Percentiles rank a stretch among this genome's conserved stretches.
Conservation (phyloP, 2,888 invertebrate genomes). For the Caenorhabditis sp. region DNA sequence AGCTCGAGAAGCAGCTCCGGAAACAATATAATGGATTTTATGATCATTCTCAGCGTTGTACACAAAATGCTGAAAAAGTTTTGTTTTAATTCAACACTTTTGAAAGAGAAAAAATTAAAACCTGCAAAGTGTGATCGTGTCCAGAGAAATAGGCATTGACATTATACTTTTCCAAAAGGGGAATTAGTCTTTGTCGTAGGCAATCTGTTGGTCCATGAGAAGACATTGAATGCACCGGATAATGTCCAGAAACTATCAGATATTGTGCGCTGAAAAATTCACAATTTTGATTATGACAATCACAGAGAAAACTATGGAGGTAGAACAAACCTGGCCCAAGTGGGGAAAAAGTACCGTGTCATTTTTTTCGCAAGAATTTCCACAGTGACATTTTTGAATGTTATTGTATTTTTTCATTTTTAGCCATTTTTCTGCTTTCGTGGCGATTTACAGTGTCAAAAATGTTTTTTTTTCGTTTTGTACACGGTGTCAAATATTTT, state of each 20-base stretch:
- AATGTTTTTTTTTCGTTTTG: too few relatives aligned
- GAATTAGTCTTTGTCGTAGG: slow-evolving; percentile 71
- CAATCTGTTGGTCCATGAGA: slow-evolving; percentile 74
- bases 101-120: slow-evolving; percentile 21
- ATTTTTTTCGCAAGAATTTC: too few relatives aligned
- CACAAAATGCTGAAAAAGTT: slow-evolving; percentile 40
- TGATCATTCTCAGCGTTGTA: slow-evolving; percentile 49
- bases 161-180: slow-evolving; percentile 72
- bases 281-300: too few relatives aligned
- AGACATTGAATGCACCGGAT: slow-evolving; percentile 73
- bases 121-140: slow-evolving; percentile 74
- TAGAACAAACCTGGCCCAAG: too few relatives aligned
- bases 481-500: too few relatives aligned
- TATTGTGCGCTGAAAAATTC: slow-evolving; percentile 72
- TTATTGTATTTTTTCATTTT: too few relatives aligned
- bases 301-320: too few relatives aligned
- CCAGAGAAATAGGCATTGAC: slow-evolving; percentile 74
- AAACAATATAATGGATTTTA: slow-evolving; percentile 72
- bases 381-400: too few relatives aligned
- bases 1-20: slow-evolving; percentile 72
- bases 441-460: too few relatives aligned
- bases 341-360: too few relatives aligned
- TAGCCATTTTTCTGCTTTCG: too few relatives aligned
- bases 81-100: slow-evolving; percentile 15
- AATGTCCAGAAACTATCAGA: slow-evolving; percentile 73